Evolutionary conservation across 2,797 vertebrate species (phyloP).

Genomic region (Hirundo rustica): DNA sequence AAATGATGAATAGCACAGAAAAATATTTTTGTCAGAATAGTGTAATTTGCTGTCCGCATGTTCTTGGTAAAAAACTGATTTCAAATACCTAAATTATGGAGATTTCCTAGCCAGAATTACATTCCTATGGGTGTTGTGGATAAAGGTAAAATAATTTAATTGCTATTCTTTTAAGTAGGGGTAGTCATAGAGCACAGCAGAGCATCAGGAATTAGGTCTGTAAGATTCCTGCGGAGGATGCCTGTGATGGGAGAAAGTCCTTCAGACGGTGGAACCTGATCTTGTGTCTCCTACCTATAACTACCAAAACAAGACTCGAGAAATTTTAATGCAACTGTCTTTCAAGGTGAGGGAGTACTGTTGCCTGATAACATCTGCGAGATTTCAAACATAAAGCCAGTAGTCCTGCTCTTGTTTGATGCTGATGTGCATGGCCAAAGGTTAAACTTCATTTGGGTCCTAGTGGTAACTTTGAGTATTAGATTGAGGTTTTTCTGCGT

Average conservation of each 20-base stretch:
- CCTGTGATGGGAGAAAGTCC: background rate
- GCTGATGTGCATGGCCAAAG: background rate
- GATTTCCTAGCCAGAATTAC: background rate
- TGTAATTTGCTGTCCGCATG: background rate
- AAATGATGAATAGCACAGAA: background rate
- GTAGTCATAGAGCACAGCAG: background rate
- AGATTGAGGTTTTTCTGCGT: background rate
- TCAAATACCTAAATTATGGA: background rate
- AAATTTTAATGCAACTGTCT: background rate
- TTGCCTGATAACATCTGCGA: background rate
- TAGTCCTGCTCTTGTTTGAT: background rate
- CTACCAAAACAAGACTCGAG: background rate
- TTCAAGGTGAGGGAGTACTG: background rate
- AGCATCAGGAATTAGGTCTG: background rate
- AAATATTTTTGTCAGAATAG: background rate
- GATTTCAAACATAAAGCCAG: accelerated
- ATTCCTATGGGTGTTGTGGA: background rate
- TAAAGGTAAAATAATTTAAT: conserved; percentile 1
- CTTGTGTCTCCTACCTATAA: background rate
- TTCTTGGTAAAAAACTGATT: background rate
- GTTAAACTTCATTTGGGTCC: background rate
- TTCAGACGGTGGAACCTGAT: background rate
- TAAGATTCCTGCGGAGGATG: background rate
- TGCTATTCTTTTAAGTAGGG: background rate
- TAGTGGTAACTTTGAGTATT: background rate